Percentiles rank a stretch among this genome's conserved stretches.
Evolutionary conservation across 2,113 vertebrate species (phyloP).

Genomic region (Hippocampus mohnikei): DNA sequence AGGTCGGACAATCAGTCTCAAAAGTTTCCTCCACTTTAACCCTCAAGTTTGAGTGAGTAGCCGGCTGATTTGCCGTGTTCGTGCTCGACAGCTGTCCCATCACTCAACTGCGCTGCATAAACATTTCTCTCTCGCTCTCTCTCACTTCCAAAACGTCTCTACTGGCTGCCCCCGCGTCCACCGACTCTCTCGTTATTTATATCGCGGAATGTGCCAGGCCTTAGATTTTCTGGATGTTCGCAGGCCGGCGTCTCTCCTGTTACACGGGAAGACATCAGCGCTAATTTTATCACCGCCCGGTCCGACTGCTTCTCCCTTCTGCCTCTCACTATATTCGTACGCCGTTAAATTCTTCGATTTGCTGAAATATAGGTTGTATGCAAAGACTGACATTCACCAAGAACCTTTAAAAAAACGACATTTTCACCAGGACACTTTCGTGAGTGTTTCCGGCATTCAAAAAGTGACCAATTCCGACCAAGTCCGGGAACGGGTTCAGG

Average conservation of each 20-base stretch:
- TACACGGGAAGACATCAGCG: slow-evolving; percentile 77
- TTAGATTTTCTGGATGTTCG: slow-evolving; percentile 77
- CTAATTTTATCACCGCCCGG: slow-evolving; percentile 66
- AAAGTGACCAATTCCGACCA: no score
- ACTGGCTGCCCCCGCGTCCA: slow-evolving; percentile 40
- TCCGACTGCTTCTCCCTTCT: slow-evolving; percentile 22
- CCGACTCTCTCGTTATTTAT: slow-evolving; percentile 73
- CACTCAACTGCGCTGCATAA: slow-evolving; percentile 57
- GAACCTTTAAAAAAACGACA: no score
- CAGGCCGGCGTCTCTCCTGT: slow-evolving; percentile 70
- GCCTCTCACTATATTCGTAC: slow-evolving; percentile 16
- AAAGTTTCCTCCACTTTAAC: slow-evolving; percentile 40
- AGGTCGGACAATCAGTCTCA: not conserved
- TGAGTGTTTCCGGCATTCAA: no score
- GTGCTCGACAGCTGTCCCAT: slow-evolving; percentile 70
- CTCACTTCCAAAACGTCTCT: slow-evolving; percentile 42
- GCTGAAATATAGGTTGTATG: not conserved
- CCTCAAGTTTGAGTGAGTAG: slow-evolving; percentile 41
- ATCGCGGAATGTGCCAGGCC: slow-evolving; percentile 76
- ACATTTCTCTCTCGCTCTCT: slow-evolving; percentile 23
- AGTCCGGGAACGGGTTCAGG: no score
- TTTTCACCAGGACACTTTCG: no score
- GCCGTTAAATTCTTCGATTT: not conserved
- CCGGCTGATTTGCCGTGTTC: slow-evolving; percentile 25
- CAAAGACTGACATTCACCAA: not conserved